A percentile compares a stretch with the other conserved stretches of the same genome.
Evolutionary conservation across 2,888 invertebrate genomes (phyloP).

Genomic region (Zaprionus obscuricornis): DNA sequence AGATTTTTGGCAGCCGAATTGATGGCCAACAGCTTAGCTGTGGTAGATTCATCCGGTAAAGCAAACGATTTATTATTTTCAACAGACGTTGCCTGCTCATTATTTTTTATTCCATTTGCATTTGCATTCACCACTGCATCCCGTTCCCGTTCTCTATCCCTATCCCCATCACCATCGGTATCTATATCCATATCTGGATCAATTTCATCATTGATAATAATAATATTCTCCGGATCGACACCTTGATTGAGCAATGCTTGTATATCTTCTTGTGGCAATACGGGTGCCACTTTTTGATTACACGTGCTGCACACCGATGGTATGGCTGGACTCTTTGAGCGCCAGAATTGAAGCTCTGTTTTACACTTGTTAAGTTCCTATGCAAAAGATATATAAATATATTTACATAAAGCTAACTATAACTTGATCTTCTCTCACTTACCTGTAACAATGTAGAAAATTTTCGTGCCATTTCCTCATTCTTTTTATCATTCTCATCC

Average conservation of each 20-base stretch:
- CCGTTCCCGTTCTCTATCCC: too few species aligned
- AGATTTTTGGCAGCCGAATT: conserved; percentile 78
- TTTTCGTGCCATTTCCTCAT: conserved; percentile 94
- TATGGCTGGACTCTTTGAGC: conserved; percentile 92
- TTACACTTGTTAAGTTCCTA: conserved; percentile 96
- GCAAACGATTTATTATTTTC: conserved; percentile 73
- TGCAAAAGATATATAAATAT: conserved; percentile 3
- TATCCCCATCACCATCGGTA: conserved; percentile 11
- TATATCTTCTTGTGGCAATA: conserved; percentile 85
- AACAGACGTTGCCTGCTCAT: conserved; percentile 15
- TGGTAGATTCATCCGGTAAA: conserved; percentile 81
- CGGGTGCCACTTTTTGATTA: conserved; percentile 85
- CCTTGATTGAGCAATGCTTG: conserved; percentile 87
- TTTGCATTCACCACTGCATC: too few species aligned
- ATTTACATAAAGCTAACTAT: too few species aligned
- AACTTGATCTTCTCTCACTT: too few species aligned
- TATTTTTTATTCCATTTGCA: too few species aligned
- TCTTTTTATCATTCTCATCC: conserved; percentile 95
- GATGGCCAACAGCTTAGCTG: conserved; percentile 80
- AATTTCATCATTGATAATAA: conserved; percentile 77
- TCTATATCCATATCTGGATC: conserved; percentile 64
- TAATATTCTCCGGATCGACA: conserved; percentile 85
- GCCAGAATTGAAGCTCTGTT: conserved; percentile 95
- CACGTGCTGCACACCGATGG: conserved; percentile 89
- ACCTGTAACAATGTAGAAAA: conserved; percentile 94